Percentiles rank a stretch among this genome's conserved stretches.
Conservation (phyloP, 2,113 vertebrate species). For the Trogon surrucura region DNA sequence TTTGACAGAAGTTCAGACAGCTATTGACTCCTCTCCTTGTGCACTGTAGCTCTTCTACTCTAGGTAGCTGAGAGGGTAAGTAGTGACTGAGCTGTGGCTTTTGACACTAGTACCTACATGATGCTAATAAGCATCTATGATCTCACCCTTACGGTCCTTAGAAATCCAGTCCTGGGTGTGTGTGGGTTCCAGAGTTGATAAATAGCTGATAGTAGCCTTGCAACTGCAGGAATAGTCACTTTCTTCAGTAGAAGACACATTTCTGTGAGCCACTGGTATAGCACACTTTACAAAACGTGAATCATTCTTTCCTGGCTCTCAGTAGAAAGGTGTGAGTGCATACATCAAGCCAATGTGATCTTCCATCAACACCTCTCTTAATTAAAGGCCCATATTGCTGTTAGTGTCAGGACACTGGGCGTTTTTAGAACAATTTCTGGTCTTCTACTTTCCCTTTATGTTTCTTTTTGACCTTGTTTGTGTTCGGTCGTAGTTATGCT, state of each 20-base stretch:
- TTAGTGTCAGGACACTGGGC: background rate
- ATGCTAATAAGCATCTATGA: background rate
- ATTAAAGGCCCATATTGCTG: background rate
- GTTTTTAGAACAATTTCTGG: background rate
- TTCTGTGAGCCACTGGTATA: background rate
- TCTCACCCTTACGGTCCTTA: background rate
- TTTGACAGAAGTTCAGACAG: slow-evolving; percentile 17
- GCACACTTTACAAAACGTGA: background rate
- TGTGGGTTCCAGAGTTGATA: background rate
- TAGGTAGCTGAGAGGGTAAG: background rate
- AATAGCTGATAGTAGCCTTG: background rate
- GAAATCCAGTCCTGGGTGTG: background rate
- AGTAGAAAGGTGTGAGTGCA: background rate
- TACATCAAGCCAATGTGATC: background rate
- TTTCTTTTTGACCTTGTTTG: background rate
- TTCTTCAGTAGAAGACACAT: background rate
- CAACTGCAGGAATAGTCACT: background rate
- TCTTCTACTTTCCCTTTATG: background rate
- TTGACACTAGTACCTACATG: background rate
- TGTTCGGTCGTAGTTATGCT: background rate
- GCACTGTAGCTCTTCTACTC: background rate
- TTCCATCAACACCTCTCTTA: background rate
- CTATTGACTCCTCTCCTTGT: background rate
- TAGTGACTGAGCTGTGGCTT: background rate
- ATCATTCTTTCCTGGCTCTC: background rate